Evolutionary conservation across 2,888 invertebrate species (phyloP).

Genomic region (Myathropa florea): DNA sequence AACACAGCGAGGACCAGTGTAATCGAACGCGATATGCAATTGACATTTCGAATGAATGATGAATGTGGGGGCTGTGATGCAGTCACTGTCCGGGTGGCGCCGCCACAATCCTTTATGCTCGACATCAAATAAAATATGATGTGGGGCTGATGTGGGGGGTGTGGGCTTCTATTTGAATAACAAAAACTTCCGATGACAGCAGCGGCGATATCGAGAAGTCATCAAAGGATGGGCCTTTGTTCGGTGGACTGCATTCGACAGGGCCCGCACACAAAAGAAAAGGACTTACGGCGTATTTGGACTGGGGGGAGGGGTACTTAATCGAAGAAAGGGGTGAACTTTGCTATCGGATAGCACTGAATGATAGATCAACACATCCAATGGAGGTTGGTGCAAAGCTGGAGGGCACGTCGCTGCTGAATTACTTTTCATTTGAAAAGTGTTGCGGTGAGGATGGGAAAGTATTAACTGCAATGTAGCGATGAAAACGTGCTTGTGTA

Average conservation of each 20-base stretch:
- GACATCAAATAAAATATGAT: constrained; percentile 52
- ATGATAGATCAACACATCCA: constrained; percentile 39
- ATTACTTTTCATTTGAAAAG: background rate
- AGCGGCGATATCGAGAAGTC: constrained; percentile 48
- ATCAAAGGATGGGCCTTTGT: constrained; percentile 59
- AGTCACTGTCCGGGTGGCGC: constrained; percentile 31
- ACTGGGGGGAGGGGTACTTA: background rate
- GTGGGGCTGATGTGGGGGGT: background rate
- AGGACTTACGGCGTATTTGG: background rate
- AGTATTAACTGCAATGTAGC: background rate
- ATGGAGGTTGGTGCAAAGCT: background rate
- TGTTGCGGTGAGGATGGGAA: constrained; percentile 2
- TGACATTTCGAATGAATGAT: constrained; percentile 68
- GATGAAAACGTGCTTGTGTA: too few species aligned
- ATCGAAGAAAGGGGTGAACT: constrained; percentile 44
- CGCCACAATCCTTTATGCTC: constrained; percentile 43
- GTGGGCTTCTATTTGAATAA: constrained; percentile 43
- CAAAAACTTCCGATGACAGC: constrained; percentile 59
- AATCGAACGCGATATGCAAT: constrained; percentile 68
- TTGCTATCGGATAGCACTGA: constrained; percentile 39
- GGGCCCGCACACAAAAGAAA: constrained; percentile 36
- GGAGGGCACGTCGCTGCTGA: background rate
- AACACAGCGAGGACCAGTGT: constrained; percentile 8
- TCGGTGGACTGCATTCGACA: constrained; percentile 30
- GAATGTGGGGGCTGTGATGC: constrained; percentile 18